Conservation (phyloP, 1,140 invertebrate genomes). For the Magallana ariakensis region DNA sequence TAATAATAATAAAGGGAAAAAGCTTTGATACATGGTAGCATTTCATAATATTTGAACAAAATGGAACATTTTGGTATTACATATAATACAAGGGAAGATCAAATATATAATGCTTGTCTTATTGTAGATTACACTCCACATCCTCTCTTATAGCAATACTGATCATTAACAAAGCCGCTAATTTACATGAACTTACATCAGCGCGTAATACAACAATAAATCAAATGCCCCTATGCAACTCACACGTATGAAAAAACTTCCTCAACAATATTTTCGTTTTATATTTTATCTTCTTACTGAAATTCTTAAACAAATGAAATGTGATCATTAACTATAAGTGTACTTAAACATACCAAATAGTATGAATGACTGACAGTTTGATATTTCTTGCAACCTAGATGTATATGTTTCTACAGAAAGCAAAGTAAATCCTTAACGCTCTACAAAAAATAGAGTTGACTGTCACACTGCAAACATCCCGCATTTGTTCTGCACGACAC, state of each 20-base stretch:
- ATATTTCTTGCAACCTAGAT: no score
- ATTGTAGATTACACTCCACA: background rate
- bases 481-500: background rate
- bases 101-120: constrained; percentile 9
- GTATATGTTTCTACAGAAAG: background rate
- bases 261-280: no score
- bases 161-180: constrained; percentile 26
- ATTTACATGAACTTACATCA: constrained; percentile 3
- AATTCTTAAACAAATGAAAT: no score
- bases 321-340: no score
- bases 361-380: no score
- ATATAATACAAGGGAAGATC: background rate
- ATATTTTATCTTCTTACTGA: no score
- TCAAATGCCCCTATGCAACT: background rate
- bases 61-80: constrained; percentile 1
- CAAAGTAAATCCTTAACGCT: background rate
- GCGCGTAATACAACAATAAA: background rate
- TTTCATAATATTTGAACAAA: background rate
- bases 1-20: background rate
- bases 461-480: constrained; percentile 1
- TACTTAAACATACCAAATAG: no score
- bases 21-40: constrained; percentile 7
- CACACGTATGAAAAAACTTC: no score
- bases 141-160: constrained; percentile 6
- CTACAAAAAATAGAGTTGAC: background rate